phyloP scores from a whole-genome alignment of 2,888 invertebrate species.

The Ophioninae sp. region DNA sequence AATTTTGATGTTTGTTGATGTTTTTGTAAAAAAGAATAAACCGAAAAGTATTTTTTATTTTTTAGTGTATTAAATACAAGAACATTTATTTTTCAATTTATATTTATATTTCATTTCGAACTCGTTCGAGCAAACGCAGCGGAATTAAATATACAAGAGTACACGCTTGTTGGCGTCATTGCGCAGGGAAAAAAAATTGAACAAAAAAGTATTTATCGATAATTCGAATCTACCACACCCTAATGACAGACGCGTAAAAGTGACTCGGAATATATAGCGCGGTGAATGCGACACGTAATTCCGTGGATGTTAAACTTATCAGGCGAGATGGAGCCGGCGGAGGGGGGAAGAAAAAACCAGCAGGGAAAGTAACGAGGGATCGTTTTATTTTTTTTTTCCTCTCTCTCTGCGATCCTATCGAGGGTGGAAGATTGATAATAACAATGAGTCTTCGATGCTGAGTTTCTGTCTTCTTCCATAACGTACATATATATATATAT shows the following conservation, averaged over 20 bases:
- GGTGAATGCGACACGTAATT: neutral
- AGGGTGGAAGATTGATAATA: conserved; percentile 53
- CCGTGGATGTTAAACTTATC: conserved; percentile 7
- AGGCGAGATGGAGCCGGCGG: no score
- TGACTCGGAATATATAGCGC: neutral
- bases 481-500: neutral
- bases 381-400: conserved; percentile 11
- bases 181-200: neutral
- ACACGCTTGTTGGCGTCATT: neutral
- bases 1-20: no score
- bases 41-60: no score
- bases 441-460: conserved; percentile 42
- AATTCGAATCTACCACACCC: neutral
- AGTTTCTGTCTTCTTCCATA: conserved; percentile 7
- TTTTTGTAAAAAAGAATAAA: no score
- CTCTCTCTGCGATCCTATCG: conserved; percentile 19
- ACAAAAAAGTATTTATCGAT: neutral
- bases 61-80: no score
- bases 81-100: no score
- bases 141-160: no score
- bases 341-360: neutral
- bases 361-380: neutral
- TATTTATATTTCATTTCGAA: no score
- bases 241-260: neutral
- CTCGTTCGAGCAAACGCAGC: no score